Base-by-base conservation (phyloP, 2,113 vertebrate species). In the Hippocampus mohnikei region DNA sequence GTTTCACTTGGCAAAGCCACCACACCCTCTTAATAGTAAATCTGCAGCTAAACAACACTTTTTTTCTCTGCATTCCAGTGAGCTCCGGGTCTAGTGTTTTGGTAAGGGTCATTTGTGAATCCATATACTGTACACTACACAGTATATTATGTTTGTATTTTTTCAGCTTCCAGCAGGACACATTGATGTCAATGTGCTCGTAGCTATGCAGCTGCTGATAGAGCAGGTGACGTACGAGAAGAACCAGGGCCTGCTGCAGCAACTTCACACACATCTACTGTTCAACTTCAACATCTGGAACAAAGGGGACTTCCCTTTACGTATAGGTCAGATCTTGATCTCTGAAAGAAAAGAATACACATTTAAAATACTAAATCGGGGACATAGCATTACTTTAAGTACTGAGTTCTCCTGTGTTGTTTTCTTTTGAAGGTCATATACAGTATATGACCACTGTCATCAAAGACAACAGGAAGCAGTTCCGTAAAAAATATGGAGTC, bases 231-330 rank as follows among this genome's bases (percentile, higher is more conserved):
- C 93, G 7, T 83, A 90, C 29, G 97, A 97, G 87, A 98, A 96
- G 91, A 97, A 97, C 84, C 68, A 85, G 13, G 92, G 90, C 8
- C 93, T 99, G 46, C 89, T 98, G 70, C 96, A 95, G 69, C 96
- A 98, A 85, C 94, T 99, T 81, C 94, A 97, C 89, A 93, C 95
- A 12, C 91, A 96, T 85, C 89, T 99, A 60, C 95, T 99, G 33
- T 98, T 99, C 91, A 97, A 95, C 86, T 99, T 98, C 82, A 94
- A 90, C 85, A 94, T 98, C 92, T 99, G 97, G 97, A 98, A 95
- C 89, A 95, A 92, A 76, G 97, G 96, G 68, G 97, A 99, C 86
- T 99, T 99, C 74, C 95, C 97, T 0, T 91, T 98, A 75, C 94
- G 94, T 83, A 97, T 99, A 8, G 97, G 96, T 98, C 46, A 93